Conservation (phyloP, 37 sponge, comb jelly and placozoan genomes). For the Lycopodina hypogea region DNA sequence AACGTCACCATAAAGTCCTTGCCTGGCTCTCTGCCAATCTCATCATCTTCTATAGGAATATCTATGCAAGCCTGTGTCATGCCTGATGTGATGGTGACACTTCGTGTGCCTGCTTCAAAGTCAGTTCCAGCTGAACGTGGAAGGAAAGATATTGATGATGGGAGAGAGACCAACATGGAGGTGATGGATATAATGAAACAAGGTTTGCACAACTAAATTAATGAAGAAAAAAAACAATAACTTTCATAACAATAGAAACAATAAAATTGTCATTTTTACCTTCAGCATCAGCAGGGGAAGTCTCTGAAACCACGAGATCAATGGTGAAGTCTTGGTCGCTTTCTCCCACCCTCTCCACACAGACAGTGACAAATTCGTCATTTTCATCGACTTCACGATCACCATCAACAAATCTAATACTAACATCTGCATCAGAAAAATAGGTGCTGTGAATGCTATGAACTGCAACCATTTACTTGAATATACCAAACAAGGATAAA, state of each 20-base stretch:
- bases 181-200: neutral
- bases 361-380: constrained; percentile 9
- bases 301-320: neutral
- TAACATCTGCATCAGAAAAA: neutral
- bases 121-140: constrained; percentile 17
- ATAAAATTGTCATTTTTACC: constrained; percentile 1
- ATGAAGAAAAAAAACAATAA: neutral
- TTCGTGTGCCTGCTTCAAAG: neutral
- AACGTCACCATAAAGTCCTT: constrained; percentile 11
- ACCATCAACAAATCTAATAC: neutral
- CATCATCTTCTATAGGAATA: constrained; percentile 7
- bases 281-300: neutral
- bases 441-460: no score
- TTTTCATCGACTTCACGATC: constrained; percentile 12
- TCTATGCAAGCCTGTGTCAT: neutral
- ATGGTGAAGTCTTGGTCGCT: neutral
- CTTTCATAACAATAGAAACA: neutral
- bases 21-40: constrained; percentile 10
- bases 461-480: no score
- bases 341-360: neutral
- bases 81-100: constrained; percentile 4
- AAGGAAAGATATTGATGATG: neutral
- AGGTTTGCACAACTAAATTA: neutral
- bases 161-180: no score
- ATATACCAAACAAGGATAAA: no score